A percentile compares a stretch with the other conserved stretches of the same genome.
Conservation (phyloP, 1,140 invertebrate species). For the Meloidogyne floridensis region DNA sequence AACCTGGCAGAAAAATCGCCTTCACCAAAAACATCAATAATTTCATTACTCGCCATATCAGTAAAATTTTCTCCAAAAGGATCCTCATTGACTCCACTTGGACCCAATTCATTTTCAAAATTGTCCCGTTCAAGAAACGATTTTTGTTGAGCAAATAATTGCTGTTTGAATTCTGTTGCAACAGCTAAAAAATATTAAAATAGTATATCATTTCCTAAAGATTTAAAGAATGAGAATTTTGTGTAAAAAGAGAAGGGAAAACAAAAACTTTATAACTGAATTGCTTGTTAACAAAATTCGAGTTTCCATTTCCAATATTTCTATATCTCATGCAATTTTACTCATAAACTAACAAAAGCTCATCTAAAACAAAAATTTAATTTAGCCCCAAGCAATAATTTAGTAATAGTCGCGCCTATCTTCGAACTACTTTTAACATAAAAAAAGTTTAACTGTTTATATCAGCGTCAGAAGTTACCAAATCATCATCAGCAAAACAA, state of each 20-base stretch:
- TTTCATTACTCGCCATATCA: constrained; percentile 55
- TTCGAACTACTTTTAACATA: neutral
- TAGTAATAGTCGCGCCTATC: too few relatives aligned
- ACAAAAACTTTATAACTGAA: too few relatives aligned
- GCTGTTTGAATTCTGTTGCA: constrained; percentile 27
- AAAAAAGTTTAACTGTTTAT: constrained; percentile 29
- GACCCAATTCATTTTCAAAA: constrained; percentile 55
- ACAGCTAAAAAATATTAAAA: constrained; percentile 32
- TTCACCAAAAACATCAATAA: constrained; percentile 62
- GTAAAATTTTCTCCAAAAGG: constrained; percentile 61
- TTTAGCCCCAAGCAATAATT: too few relatives aligned
- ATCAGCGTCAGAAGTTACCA: constrained; percentile 56
- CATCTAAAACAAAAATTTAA: neutral
- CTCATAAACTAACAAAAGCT: constrained; percentile 5
- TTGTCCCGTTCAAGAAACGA: constrained; percentile 56
- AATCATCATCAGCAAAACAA: constrained; percentile 64
- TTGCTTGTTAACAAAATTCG: too few relatives aligned
- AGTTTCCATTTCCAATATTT: too few relatives aligned
- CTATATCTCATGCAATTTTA: too few relatives aligned
- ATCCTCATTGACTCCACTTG: constrained; percentile 44
- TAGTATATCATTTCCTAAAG: too few relatives aligned
- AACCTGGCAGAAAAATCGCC: constrained; percentile 57
- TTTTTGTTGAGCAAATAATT: constrained; percentile 20
- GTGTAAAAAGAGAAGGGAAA: too few relatives aligned
- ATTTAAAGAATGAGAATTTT: too few relatives aligned